Evolutionary conservation across 2,797 vertebrate species (phyloP), one percentile per base, ranked within the genome.

Genomic region (Oreonectes daqikongensis): DNA sequence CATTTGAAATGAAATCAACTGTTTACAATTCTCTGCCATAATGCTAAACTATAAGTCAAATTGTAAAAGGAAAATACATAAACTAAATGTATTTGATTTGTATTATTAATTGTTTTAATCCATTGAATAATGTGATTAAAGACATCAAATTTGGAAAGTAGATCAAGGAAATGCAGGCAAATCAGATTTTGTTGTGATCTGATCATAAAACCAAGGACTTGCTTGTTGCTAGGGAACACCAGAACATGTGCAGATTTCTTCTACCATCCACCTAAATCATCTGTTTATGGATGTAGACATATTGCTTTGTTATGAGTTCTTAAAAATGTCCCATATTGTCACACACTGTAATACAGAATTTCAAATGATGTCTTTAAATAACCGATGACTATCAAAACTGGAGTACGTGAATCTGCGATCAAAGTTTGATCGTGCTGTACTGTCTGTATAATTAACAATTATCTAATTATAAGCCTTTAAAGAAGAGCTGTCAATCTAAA

Each of bases 201-300:
- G 48, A 73, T 61, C 59, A 61, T 61, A 79, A 78, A 81, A 66
- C 65, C 72, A 64, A 72, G 76, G 75, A 78, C 80, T 79, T 67
- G 59, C 70, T 79, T 72, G 85, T 86, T 86, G 85, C 85, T 86
- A 82, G 83, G 83, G 78, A 84, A 86, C 85, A 84, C 72, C 73
- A 68, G 80, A 80, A 68, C 73, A 80, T 69, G 65, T 72, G 77
- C 68, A 71, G 72, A 76, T 74, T 79, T 66, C 57, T 46, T 40
- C 22, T 69, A 24, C 28, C 70, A 18, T 71, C 75, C 28, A 76
- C 70, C 74, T 67, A 30, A 40, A 67, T 57, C 46, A 72, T 72
- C 75, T 78, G 75, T 72, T 72, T 52, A 71, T 42, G 50, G 77
- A 72, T 55, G 68, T 77, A 60, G 28, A 50, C 53, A 79, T 67